Evolutionary conservation across 2,888 invertebrate species (phyloP), one percentile per base, ranked within the genome.

Genomic region (Caenorhabditis japonica): DNA sequence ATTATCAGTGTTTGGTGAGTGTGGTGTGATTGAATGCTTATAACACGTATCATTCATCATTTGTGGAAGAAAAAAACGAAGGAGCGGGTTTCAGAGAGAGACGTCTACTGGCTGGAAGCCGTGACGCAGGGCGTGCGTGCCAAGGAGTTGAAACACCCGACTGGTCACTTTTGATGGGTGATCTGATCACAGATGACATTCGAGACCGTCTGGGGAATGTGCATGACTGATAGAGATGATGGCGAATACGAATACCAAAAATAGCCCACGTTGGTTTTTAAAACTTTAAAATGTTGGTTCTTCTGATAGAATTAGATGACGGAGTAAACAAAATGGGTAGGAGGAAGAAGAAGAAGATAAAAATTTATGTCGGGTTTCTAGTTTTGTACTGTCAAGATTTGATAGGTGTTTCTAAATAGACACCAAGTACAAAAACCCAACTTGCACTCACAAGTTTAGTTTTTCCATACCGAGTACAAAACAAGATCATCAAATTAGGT

Each of bases 31-130:
- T 56, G 56, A 56, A 56, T 56, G 56, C 56, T 55, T 55, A 43
- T 44, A 34, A 17, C 61, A 61, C 51, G 62, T 62, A 62, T 62
- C 53, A 62, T 62, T 62, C 62, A 62, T 62, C 62, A 62, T 62
- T 62, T 62, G 55, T 55, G 53, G 62, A 53, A 62, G 44, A 34
- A 17, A 27, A 46, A n/a, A n/a, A n/a, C n/a, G 27, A 30, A 56
- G 56, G 38, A 53, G 23, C 58, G 17, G 36, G 58, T 58, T 58
- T 56, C 34, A 52, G 52, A 44, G n/a, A n/a, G n/a, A 46, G 52
- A 33, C 36, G 61, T 34, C 49, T 49, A 49, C 49, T 49, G 25
- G 38, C 27, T 17, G 43, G 43, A 44, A n/a, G 33, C n/a, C 19
- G 25, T 23, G 34, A 60, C 23, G 61, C 17, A n/a, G 36, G 25